Evolutionary conservation across 2,797 vertebrate species (phyloP), one percentile per base, ranked within the genome.

Genomic region (Brotula barbata): DNA sequence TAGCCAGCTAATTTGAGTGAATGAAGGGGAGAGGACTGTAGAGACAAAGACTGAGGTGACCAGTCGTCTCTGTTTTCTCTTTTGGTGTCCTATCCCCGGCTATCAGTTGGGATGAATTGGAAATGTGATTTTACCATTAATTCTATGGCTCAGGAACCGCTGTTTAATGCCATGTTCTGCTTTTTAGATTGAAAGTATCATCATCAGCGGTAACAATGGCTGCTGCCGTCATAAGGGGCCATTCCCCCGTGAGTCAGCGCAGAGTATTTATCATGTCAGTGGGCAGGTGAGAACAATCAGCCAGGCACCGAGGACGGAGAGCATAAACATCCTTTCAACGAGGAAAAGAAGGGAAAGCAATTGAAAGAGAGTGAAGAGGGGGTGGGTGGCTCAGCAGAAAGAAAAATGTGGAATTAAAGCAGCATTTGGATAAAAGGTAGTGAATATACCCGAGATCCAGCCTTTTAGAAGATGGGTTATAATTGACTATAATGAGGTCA

Each of bases 201-300:
- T 76, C 71, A 68, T 62, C 60, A 62, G 68, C 61, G 55, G 51
- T 64, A 50, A 60, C 58, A 22, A 66, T 15, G 28, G 50, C 46
- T 53, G 59, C 68, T 67, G 75, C 74, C 53, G 37, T 64, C 63
- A 37, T 62, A 68, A 43, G 36, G 6, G 49, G 62, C 58, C 75
- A 19, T 36, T 73, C 73, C 61, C 80, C 68, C 57, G 72, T 80
- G 79, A 84, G 79, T 85, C 85, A 80, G 46, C 51, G 8, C 31
- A 12, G 46, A 55, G 68, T 71, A 64, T 73, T 81, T 80, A 64
- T 71, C 68, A 66, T 71, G 71, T 80, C 69, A 63, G 76, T 71
- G 72, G 73, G 78, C 75, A 81, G 81, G 81, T 75, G 76, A 74
- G 78, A 72, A 75, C 65, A 77, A 75, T 80, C 68, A 62, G 64